Evolutionary conservation across 2,888 invertebrate genomes (phyloP), one percentile per base, ranked within the genome.

Genomic region (Cerastis rubricosa): DNA sequence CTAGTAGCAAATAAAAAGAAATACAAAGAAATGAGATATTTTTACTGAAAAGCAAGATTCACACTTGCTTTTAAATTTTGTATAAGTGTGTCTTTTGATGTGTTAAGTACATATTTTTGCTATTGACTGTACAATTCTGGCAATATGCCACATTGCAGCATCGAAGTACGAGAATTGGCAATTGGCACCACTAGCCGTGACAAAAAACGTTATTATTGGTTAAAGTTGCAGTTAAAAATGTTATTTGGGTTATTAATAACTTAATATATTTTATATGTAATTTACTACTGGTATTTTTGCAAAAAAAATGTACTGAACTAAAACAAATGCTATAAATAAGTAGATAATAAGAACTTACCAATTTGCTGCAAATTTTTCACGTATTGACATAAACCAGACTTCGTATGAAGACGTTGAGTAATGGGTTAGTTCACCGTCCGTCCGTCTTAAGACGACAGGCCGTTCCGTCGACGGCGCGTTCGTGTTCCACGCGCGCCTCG

Each of bases 111-210:
- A 57, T 35, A 57, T 64, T 45, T 49, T 19, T 17, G 74, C 17
- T 14, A 3, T 22, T 25, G 5, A 81, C 22, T 81, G 64, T 78
- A 81, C 49, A 2, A 19, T 17, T 65, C 72, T 83, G 83, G 83
- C 83, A 71, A 3, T 0, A 7, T 67, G 84, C 80, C 83, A 83
- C 3, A 14, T 66, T 76, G 69, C 78, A 59, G 71, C 54, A 80
- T 79, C 54, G 43, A 43, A 64, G 67, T 79, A 64, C 2, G 76
- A 61, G 25, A 71, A 57, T 71, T 78, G 79, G 83, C 78, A 78
- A 45, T 77, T 70, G 70, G 47, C 61, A 66, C 47, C 54, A 14
- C 14, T 51, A 79, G n/a, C 78, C 74, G 49, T 84, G 73, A 78
- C 54, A 73, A 57, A 73, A 80, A 78, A 45, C 43, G 9, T 22